These are phyloP conservation scores for Muraenolepis orangiensis DNA, from an alignment of 2,797 vertebrate species.

Conservation along the genomic window DNA sequence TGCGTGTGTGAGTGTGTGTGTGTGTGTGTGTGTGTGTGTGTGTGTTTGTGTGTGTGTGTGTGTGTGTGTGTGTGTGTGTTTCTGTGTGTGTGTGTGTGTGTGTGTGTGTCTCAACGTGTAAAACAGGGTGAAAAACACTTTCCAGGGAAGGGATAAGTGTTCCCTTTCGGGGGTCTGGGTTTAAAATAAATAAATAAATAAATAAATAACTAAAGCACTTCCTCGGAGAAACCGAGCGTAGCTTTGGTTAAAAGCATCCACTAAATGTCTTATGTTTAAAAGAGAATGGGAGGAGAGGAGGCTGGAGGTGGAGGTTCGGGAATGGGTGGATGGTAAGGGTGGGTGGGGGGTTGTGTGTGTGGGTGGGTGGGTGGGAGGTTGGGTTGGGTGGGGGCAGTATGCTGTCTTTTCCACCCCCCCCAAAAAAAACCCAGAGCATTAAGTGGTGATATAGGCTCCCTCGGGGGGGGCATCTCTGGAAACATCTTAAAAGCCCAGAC, in stretches of 20 bases:
- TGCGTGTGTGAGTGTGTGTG: too few species aligned
- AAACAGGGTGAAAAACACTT: too few species aligned
- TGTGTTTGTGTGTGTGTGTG: too few species aligned
- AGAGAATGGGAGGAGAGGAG: conserved; percentile 1
- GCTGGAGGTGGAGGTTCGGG: neutral
- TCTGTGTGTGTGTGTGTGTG: too few species aligned
- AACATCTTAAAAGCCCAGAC: conserved; percentile 67
- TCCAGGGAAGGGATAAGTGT: neutral
- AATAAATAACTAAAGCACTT: neutral
- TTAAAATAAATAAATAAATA: conserved; percentile 14
- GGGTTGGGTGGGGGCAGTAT: too few species aligned
- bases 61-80: too few species aligned
- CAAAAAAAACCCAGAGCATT: conserved; percentile 31
- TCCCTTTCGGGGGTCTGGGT: neutral
- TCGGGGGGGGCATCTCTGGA: conserved; percentile 58
- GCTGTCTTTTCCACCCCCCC: too few species aligned
- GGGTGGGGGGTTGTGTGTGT: too few species aligned
- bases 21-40: too few species aligned
- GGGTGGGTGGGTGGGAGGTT: too few species aligned
- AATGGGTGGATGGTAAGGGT: neutral
- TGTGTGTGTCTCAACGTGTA: too few species aligned
- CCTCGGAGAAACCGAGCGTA: neutral
- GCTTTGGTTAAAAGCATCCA: neutral
- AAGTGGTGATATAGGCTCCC: conserved; percentile 47
- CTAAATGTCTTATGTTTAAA: neutral